phyloP scores from a whole-genome alignment of 2,888 invertebrate genomes.

The Myopa tessellatipennis region DNA sequence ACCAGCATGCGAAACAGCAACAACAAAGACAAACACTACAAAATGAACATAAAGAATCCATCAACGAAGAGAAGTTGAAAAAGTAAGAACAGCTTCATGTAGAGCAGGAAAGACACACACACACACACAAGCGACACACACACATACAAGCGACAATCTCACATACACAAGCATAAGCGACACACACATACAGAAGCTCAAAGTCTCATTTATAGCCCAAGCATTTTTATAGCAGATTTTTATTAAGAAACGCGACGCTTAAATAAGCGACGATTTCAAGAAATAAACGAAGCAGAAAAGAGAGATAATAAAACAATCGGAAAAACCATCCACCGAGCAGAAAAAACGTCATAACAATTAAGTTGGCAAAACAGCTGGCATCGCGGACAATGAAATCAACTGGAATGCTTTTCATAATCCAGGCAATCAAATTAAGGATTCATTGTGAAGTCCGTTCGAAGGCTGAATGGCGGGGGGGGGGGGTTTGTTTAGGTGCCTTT shows the following conservation, averaged over 20 bases:
- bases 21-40: not conserved
- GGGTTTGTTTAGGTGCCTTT: too few species aligned
- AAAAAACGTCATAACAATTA: not conserved
- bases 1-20: not conserved
- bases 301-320: too few species aligned
- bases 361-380: not conserved
- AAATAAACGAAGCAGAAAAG: too few species aligned
- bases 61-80: too few species aligned
- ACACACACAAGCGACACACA: not conserved
- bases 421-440: constrained; percentile 27
- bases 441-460: too few species aligned
- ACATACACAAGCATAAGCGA: not conserved
- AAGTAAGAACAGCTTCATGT: not conserved
- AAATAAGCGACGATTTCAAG: too few species aligned
- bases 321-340: not conserved
- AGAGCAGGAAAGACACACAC: not conserved
- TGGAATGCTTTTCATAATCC: constrained; percentile 33
- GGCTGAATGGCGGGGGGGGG: too few species aligned
- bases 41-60: not conserved
- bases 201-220: too few species aligned
- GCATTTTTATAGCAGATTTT: too few species aligned
- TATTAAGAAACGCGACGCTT: too few species aligned
- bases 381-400: constrained; percentile 18
- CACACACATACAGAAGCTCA: not conserved
- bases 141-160: not conserved